A percentile compares a stretch with the other conserved stretches of the same genome.
These are phyloP conservation scores for Hirundichthys speculiger DNA, from an alignment of 2,113 vertebrate genomes.

Conservation along the genomic window DNA sequence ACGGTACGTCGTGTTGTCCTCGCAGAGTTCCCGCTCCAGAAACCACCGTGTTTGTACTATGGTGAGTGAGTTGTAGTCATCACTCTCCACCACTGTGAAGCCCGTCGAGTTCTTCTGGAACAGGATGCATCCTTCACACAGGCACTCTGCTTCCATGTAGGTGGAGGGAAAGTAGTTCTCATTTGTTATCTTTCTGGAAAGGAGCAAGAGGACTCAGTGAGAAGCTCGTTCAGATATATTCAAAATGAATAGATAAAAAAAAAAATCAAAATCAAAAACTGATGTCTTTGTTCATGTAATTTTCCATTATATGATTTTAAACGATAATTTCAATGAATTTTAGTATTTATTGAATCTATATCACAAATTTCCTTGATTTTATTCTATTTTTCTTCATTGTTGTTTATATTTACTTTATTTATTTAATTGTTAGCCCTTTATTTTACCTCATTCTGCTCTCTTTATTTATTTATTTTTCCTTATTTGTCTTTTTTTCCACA, in stretches of 20 bases:
- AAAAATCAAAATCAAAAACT: background rate
- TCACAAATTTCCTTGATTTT: too few relatives aligned
- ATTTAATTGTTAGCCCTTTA: too few relatives aligned
- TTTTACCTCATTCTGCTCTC: too few relatives aligned
- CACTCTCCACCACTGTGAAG: accelerated
- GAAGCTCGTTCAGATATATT: background rate
- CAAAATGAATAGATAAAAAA: background rate
- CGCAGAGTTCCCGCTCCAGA: background rate
- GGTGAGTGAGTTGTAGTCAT: background rate
- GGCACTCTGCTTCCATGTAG: background rate
- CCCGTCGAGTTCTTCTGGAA: background rate
- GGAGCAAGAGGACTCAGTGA: background rate
- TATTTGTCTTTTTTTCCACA: too few relatives aligned
- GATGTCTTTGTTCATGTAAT: too few relatives aligned
- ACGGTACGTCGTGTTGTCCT: background rate
- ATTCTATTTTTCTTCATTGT: too few relatives aligned
- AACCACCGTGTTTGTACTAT: background rate
- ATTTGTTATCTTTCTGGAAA: background rate
- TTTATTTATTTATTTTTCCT: too few relatives aligned
- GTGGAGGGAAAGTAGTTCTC: background rate
- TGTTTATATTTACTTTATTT: too few relatives aligned
- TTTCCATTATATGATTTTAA: too few relatives aligned
- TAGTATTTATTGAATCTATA: too few relatives aligned
- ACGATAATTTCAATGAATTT: too few relatives aligned
- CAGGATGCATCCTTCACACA: background rate